Evolutionary conservation across 1,140 invertebrate genomes (phyloP), one percentile per base, ranked within the genome.

Genomic region (Alviniconcha marisindica): DNA sequence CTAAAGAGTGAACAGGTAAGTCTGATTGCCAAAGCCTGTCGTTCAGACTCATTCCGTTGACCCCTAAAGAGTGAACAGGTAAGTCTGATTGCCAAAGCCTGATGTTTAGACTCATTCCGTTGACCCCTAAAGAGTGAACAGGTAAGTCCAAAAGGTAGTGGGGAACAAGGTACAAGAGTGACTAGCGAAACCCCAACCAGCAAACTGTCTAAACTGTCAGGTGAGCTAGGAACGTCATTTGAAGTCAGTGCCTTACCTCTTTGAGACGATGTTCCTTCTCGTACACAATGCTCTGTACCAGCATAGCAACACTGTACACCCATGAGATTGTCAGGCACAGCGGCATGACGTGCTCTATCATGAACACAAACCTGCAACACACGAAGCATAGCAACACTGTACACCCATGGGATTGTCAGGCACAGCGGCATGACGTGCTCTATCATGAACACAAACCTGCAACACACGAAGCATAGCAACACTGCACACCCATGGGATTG

Each of bases 251-350:
- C 5, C 7, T 48, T 48, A 94, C 94, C 90, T 94, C 94, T 92
- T 95, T 94, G 12, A 94, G 87, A 36, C 94, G 91, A 74, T 94
- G 91, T 89, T 96, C 95, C 88, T 96, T 96, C 90, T 96, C 95
- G 86, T 95, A 94, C n/a, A 96, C 96, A 83, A 96, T 95, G 48
- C 94, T 95, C 90, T 96, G 96, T 0, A 97, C 96, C 48, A 96
- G 95, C 90, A 96, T 96, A n/a, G 96, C 95, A 73, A 96, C 95
- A 0, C 96, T 95, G 91, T 96, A 94, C 28, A 95, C 94, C 95
- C 95, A 96, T 21, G 94, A 94, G 12, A 96, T 91, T 0, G 94
- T 95, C 56, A 97, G 95, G 79, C 97, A 95, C 77, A 97, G 94
- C 0, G 96, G 96, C 84, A 97, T 97, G 91, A 95, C 94, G 88